Evolutionary conservation across 2,113 vertebrate species (phyloP).

Genomic region (Microtus pennsylvanicus): DNA sequence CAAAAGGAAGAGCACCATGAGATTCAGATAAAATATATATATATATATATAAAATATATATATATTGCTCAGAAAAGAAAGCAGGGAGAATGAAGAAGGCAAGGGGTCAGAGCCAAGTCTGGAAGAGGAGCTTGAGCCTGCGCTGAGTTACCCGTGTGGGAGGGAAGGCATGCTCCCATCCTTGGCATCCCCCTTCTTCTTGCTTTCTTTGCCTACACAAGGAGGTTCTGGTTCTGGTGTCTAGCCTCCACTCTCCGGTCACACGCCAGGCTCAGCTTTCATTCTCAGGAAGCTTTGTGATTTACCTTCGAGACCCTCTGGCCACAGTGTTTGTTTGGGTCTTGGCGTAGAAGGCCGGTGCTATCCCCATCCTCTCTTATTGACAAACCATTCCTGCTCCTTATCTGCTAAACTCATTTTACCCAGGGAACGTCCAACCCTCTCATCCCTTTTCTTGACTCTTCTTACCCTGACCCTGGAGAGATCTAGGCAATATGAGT

Average conservation of each 20-base stretch:
- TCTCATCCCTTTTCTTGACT: conserved; percentile 45
- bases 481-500: not conserved
- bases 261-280: conserved; percentile 39
- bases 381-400: conserved; percentile 76
- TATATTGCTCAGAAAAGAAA: not conserved
- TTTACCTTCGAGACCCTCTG: conserved; percentile 58
- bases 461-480: not conserved
- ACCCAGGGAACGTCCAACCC: conserved; percentile 59
- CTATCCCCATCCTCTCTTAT: conserved; percentile 63
- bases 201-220: conserved; percentile 11
- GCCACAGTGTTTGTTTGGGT: conserved; percentile 56
- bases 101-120: not conserved
- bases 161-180: not conserved
- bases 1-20: conserved; percentile 22
- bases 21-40: not conserved
- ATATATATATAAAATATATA: too few species aligned
- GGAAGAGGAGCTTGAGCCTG: not conserved
- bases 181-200: not conserved
- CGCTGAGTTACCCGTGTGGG: not conserved
- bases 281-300: conserved; percentile 51
- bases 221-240: conserved; percentile 9
- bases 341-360: conserved; percentile 44
- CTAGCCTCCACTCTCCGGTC: not conserved
- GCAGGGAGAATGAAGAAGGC: not conserved
- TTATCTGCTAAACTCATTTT: conserved; percentile 77